Conservation (phyloP, 1,140 invertebrate genomes). For the Aradophagus sp. region DNA sequence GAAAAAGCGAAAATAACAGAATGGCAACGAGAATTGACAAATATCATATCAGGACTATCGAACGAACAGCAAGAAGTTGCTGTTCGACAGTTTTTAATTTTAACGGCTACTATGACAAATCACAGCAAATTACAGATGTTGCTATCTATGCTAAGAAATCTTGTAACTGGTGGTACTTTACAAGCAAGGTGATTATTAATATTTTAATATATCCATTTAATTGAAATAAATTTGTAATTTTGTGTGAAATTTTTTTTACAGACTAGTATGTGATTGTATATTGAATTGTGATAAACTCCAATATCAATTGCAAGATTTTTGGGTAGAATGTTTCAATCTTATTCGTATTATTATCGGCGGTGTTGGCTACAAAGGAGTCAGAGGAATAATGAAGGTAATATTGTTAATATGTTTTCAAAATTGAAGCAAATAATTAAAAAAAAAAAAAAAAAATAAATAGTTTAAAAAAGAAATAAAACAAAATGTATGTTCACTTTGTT, state of each 20-base stretch:
- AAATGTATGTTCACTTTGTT: too few species aligned
- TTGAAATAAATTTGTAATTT: neutral
- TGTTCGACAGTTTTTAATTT: slow-evolving; percentile 81
- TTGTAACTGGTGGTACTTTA: slow-evolving; percentile 81
- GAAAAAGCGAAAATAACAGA: slow-evolving; percentile 80
- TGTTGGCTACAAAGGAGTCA: slow-evolving; percentile 96
- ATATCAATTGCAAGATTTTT: slow-evolving; percentile 86
- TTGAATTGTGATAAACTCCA: slow-evolving; percentile 86
- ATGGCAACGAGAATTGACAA: slow-evolving; percentile 80
- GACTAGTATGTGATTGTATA: slow-evolving; percentile 89
- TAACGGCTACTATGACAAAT: slow-evolving; percentile 82
- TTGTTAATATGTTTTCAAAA: too few species aligned
- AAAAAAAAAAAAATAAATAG: too few species aligned
- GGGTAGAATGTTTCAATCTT: slow-evolving; percentile 90
- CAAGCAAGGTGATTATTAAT: slow-evolving; percentile 78
- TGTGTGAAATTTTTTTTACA: slow-evolving; percentile 69
- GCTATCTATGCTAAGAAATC: slow-evolving; percentile 81
- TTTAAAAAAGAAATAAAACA: neutral
- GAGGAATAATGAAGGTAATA: slow-evolving; percentile 91
- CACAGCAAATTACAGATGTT: slow-evolving; percentile 82
- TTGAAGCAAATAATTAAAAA: too few species aligned
- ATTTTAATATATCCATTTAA: neutral
- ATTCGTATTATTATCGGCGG: slow-evolving; percentile 90
- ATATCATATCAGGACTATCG: slow-evolving; percentile 74
- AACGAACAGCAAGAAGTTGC: slow-evolving; percentile 83